Evolutionary conservation across 1,140 invertebrate species (phyloP).

Genomic region (Pogonus chalceus): DNA sequence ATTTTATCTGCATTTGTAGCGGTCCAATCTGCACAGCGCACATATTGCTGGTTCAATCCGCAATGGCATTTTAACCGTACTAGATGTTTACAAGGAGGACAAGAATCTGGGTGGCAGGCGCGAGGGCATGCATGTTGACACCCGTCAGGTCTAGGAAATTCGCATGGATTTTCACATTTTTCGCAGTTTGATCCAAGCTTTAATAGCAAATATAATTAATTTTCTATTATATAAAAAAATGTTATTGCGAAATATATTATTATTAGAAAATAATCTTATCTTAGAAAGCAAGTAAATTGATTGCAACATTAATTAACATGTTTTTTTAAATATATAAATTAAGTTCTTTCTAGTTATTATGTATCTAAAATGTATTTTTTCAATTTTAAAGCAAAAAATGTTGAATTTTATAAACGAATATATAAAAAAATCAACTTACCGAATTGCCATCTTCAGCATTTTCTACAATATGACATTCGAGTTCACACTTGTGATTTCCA

Average conservation of each 20-base stretch:
- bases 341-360: too few species aligned
- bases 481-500: slow-evolving; percentile 67
- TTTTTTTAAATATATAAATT: too few species aligned
- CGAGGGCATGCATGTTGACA: slow-evolving; percentile 69
- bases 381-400: too few species aligned
- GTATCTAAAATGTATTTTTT: too few species aligned
- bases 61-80: slow-evolving; percentile 72
- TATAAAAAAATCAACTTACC: slow-evolving; percentile 23
- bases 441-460: slow-evolving; percentile 34
- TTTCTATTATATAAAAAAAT: too few species aligned
- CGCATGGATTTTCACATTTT: slow-evolving; percentile 61
- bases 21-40: slow-evolving; percentile 59
- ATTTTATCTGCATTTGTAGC: slow-evolving; percentile 39
- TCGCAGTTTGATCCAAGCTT: slow-evolving; percentile 48
- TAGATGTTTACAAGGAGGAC: slow-evolving; percentile 59
- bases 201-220: too few species aligned
- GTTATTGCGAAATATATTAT: too few species aligned
- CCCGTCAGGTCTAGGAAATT: slow-evolving; percentile 54
- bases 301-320: too few species aligned
- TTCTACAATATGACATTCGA: slow-evolving; percentile 60
- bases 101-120: slow-evolving; percentile 63
- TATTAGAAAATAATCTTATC: too few species aligned
- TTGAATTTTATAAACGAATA: too few species aligned
- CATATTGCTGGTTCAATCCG: slow-evolving; percentile 58
- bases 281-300: too few species aligned